Conservation (phyloP, 2,888 invertebrate genomes). For the Leptinotarsa tumamoca region DNA sequence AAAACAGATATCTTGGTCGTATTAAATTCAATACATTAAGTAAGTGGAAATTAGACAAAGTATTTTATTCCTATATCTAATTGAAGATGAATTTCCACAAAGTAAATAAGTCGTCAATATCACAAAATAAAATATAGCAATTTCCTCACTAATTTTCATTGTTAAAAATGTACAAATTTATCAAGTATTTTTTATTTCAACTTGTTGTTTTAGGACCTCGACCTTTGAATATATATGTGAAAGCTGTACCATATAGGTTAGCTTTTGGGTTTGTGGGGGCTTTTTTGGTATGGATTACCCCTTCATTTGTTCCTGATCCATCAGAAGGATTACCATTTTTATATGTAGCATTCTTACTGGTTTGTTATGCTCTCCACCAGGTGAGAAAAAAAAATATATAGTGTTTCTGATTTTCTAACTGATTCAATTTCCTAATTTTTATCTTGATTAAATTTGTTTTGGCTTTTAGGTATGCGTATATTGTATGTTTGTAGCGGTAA, state of each 20-base stretch:
- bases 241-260: conserved; percentile 89
- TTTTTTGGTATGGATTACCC: conserved; percentile 86
- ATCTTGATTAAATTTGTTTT: no score
- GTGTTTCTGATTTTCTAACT: neutral
- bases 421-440: no score
- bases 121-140: no score
- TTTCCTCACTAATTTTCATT: no score
- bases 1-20: no score
- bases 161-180: no score
- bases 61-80: no score
- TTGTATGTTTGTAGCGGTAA: conserved; percentile 96
- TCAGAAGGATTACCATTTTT: conserved; percentile 74
- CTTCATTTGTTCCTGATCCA: conserved; percentile 75
- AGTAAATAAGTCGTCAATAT: no score
- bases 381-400: conserved; percentile 65
- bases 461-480: conserved; percentile 84
- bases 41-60: no score
- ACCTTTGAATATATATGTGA: conserved; percentile 89
- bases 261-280: conserved; percentile 88
- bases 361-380: conserved; percentile 91
- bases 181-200: neutral
- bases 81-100: no score
- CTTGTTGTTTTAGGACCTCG: conserved; percentile 73
- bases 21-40: no score
- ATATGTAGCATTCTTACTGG: conserved; percentile 82